phyloP scores from a whole-genome alignment of 2,888 invertebrate species.

The Acronicta aceris region DNA sequence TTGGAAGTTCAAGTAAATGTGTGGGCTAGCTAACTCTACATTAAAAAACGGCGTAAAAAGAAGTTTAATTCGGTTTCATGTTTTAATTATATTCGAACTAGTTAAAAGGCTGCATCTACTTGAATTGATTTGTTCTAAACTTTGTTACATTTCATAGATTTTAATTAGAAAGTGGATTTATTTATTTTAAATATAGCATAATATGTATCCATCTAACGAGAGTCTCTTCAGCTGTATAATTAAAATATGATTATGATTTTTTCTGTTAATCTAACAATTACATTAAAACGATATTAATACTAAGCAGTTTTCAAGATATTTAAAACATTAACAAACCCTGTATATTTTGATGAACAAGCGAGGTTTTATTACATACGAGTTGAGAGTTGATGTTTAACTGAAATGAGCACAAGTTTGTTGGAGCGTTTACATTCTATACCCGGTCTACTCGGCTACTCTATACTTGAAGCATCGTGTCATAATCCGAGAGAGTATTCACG shows the following conservation, averaged over 20 bases:
- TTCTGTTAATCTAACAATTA: too few species aligned
- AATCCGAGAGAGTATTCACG: conserved; percentile 61
- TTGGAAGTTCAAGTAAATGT: conserved; percentile 9
- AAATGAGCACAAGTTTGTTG: conserved; percentile 66
- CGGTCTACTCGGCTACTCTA: conserved; percentile 39
- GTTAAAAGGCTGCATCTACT: conserved; percentile 21
- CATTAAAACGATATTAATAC: too few species aligned
- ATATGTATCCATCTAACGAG: too few species aligned
- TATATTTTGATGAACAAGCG: conserved; percentile 28
- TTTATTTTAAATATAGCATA: too few species aligned
- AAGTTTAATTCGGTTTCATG: conserved; percentile 22
- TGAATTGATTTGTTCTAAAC: conserved; percentile 24
- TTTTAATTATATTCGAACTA: conserved; percentile 32
- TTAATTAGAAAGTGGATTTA: too few species aligned
- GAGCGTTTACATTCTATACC: conserved; percentile 65
- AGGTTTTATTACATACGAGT: conserved; percentile 39
- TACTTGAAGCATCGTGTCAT: conserved; percentile 52
- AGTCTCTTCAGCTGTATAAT: too few species aligned
- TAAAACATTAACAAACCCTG: not conserved
- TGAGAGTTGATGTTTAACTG: conserved; percentile 55
- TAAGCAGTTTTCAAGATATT: too few species aligned
- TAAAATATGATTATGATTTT: too few species aligned
- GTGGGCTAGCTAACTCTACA: conserved; percentile 11
- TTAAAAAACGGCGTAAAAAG: conserved; percentile 20
- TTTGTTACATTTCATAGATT: conserved; percentile 7